Base-by-base conservation (phyloP, 2,797 vertebrate genomes). In the Typhlichthys eigenmanni region DNA sequence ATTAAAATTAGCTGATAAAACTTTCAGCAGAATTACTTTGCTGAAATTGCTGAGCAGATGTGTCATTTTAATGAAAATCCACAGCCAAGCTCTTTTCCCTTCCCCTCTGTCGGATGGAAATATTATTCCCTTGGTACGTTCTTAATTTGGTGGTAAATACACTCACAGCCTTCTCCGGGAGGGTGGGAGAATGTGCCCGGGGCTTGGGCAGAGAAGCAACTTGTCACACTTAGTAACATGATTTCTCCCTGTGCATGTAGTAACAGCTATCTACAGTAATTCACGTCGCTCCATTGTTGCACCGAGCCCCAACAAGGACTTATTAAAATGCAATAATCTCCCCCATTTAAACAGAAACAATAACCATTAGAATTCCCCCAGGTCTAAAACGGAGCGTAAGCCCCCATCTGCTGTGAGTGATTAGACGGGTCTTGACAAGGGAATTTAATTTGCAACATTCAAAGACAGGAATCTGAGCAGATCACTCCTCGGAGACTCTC, bases 1-100 rank as follows among this genome's bases (percentile, higher is more conserved):
- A 98, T 98, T 98, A 98, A 98, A 98, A 98, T 98, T 96, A 98
- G 96, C 96, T 96, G 97, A 98, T 98, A 98, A 98, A 98, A 98
- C 96, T 98, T 98, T 98, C 95, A 98, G 96, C 95, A 95, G 96
- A 98, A 98, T 98, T 98, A 97, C 95, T 98, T 98, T 96, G 94
- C 96, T 62, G 94, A 96, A 98, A 98, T 97, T 98, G 95, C 95
- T 95, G 96, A 98, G 96, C 97, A 98, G 97, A 98, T 98, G 96
- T 98, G 96, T 98, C 96, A 98, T 98, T 98, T 98, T 98, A 98
- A 98, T 98, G 96, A 98, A 98, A 98, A 98, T 95, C 95, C 96
- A 97, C 95, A 96, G 95, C 96, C 96, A 96, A 95, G 95, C 94
- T 92, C 93, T 91, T 94, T 93, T 93, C 84, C 82, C 84, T 84